phyloP scores from a whole-genome alignment of 2,797 vertebrate species.

The Danio kyathit region DNA sequence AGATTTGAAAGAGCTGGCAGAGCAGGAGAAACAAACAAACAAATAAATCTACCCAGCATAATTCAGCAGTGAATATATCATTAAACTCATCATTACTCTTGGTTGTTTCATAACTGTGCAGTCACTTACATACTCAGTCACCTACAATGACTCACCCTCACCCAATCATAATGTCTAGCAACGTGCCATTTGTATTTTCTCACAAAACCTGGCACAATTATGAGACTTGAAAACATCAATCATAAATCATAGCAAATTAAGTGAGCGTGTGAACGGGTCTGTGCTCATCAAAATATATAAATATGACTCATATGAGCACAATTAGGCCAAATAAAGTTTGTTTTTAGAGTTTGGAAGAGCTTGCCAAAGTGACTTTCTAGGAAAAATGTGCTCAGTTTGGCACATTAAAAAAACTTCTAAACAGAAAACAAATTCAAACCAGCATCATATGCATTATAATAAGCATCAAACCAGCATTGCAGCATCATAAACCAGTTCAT shows the following conservation, averaged over 20 bases:
- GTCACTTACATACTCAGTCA: background rate
- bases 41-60: conserved; percentile 1
- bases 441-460: too few species aligned
- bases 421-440: background rate
- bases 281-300: too few species aligned
- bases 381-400: background rate
- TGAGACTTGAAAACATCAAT: background rate
- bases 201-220: background rate
- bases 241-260: background rate
- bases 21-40: conserved; percentile 4
- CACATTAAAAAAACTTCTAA: too few species aligned
- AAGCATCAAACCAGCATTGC: background rate
- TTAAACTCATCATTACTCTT: background rate
- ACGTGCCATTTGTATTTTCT: background rate
- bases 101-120: background rate
- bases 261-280: background rate
- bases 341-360: too few species aligned
- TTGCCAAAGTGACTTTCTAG: background rate
- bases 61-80: background rate
- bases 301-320: too few species aligned
- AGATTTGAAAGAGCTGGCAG: background rate
- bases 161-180: background rate
- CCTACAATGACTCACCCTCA: background rate
- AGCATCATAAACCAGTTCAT: too few species aligned
- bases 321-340: background rate